Base-by-base conservation (phyloP, 2,797 vertebrate species). In the Pogonophryne albipinna region DNA sequence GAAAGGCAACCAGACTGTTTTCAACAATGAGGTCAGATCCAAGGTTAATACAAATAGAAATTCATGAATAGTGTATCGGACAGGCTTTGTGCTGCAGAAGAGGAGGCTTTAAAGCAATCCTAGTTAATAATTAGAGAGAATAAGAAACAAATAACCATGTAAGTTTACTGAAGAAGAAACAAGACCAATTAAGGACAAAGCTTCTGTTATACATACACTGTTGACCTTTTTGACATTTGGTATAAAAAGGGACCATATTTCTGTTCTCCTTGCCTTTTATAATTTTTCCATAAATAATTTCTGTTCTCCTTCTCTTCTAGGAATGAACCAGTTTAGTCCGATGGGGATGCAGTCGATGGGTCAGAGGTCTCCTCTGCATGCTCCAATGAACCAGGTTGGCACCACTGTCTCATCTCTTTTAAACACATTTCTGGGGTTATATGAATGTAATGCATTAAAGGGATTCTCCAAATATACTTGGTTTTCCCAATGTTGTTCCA, bases 301-400 rank as follows among this genome's bases (percentile, higher is more conserved):
- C n/a, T n/a, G n/a, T n/a, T 56, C 7, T 42, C 6, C 2, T 51
- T 64, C 4, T 4, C 38, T 64, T 77, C 14, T 63, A 99, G 98
- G 96, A 87, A 96, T 99, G 88, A 99, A 94, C 93, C 97, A 98
- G 68, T 99, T 98, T 91, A 85, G 95, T 66, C 96, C 96, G 87
- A 96, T 98, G 91, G 96, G 93, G 76, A 95, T 98, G 94, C 96
- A 95, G 78, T 91, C 95, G 0, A 94, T 99, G 85, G 95, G 95
- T 90, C 97, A 96, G 87, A 96, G 97, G 67, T 96, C 97, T 78
- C 97, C 97, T 73, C 96, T 96, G 87, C 97, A 95, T 91, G 91
- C 94, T 86, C 82, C 95, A 57, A 95, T 98, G 79, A 99, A 95
- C 92, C 98, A 97, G 96, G 98, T 99, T 34, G 47, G 85, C 45